These are phyloP conservation scores for Thalassarche chlororhynchos DNA, from an alignment of 2,113 vertebrate genomes.

Conservation along the genomic window DNA sequence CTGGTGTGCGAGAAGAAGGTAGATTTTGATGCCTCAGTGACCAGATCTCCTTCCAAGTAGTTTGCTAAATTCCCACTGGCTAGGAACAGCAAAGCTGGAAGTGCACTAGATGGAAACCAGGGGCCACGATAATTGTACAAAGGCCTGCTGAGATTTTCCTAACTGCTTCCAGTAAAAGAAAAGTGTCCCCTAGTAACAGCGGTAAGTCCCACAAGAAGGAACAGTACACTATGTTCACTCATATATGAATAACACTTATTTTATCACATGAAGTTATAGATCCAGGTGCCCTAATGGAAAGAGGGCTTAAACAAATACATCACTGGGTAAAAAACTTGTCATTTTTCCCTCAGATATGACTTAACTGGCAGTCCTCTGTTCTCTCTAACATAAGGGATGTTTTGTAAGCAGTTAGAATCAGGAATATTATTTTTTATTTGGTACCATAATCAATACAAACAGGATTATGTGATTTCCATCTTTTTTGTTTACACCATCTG, in stretches of 20 bases:
- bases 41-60: conserved; percentile 85
- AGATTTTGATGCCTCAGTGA: conserved; percentile 89
- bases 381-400: not conserved
- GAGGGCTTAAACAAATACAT: not conserved
- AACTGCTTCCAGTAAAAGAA: conserved; percentile 85
- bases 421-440: not conserved
- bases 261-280: conserved; percentile 80
- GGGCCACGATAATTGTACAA: conserved; percentile 86
- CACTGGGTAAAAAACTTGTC: not conserved
- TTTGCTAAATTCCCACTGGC: conserved; percentile 83
- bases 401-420: not conserved
- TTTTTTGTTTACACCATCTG: not conserved
- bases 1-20: conserved; percentile 81
- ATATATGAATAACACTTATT: conserved; percentile 87
- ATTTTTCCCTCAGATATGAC: not conserved
- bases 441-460: not conserved
- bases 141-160: conserved; percentile 88
- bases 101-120: conserved; percentile 84
- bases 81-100: conserved; percentile 77
- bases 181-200: conserved; percentile 78
- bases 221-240: conserved; percentile 83
- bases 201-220: conserved; percentile 81
- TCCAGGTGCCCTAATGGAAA: conserved; percentile 49
- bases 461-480: not conserved
- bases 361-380: not conserved